phyloP scores from a whole-genome alignment of 1,140 invertebrate species.

The Ganaspis sp. region DNA sequence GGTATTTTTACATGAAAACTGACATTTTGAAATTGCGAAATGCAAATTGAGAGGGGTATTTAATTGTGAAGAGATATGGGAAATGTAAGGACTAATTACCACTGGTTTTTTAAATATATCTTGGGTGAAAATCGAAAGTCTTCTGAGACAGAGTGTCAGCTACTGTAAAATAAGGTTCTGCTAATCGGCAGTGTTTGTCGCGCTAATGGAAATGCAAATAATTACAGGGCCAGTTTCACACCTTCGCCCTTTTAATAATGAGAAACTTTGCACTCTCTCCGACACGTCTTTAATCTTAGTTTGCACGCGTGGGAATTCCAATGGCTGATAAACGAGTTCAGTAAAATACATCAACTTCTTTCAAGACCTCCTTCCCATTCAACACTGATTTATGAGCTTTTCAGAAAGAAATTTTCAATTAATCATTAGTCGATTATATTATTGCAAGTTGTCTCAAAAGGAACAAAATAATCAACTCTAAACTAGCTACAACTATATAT shows the following conservation, averaged over 20 bases:
- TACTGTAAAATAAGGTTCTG: not conserved
- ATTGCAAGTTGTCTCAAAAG: not conserved
- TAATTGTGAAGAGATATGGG: too few species aligned
- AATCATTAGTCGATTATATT: not conserved
- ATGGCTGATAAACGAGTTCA: conserved; percentile 42
- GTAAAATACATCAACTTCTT: not conserved
- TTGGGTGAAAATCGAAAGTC: not conserved
- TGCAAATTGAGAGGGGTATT: too few species aligned
- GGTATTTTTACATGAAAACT: too few species aligned
- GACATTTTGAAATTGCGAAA: too few species aligned
- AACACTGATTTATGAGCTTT: not conserved
- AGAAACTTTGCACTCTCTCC: conserved; percentile 46
- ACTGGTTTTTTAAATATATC: not conserved
- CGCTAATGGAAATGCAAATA: conserved; percentile 65
- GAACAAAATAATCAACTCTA: not conserved
- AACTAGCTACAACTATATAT: too few species aligned
- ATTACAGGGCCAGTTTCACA: conserved; percentile 56
- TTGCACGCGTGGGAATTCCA: conserved; percentile 40
- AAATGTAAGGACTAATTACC: not conserved
- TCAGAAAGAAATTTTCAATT: conserved; percentile 7
- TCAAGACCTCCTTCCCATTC: not conserved
- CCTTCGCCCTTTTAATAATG: conserved; percentile 54
- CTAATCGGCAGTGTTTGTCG: conserved; percentile 50
- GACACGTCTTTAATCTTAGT: conserved; percentile 23
- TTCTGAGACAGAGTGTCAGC: not conserved